phyloP scores from a whole-genome alignment of 2,888 invertebrate species.

The Caenorhabditis sp. region DNA sequence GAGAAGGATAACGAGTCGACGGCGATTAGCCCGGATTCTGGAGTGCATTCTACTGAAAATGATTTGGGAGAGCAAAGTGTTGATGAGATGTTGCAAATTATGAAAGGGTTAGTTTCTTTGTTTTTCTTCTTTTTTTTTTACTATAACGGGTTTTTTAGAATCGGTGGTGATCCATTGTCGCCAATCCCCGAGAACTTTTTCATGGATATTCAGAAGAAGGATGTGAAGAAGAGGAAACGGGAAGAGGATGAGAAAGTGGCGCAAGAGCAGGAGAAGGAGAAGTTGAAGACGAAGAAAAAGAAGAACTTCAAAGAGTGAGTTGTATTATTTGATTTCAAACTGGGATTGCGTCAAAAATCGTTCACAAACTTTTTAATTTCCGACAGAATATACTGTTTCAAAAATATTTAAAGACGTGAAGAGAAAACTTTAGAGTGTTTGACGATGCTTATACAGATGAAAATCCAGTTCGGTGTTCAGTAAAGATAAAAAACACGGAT shows the following conservation, averaged over 20 bases:
- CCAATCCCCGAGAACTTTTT: constrained; percentile 11
- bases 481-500: too few relatives aligned
- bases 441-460: too few relatives aligned
- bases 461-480: too few relatives aligned
- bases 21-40: constrained; percentile 39
- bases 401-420: too few relatives aligned
- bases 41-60: constrained; percentile 47
- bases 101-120: constrained; percentile 18
- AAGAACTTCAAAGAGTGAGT: not conserved
- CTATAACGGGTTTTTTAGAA: constrained; percentile 10
- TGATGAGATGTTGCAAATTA: constrained; percentile 31
- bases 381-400: too few relatives aligned
- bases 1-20: not conserved
- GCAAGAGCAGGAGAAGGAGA: constrained; percentile 1
- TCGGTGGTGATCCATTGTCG: constrained; percentile 19
- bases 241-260: not conserved
- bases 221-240: constrained; percentile 8
- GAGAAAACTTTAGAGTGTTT: too few relatives aligned
- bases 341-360: too few relatives aligned
- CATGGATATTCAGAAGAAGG: not conserved
- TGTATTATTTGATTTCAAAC: not conserved
- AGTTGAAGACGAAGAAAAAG: not conserved
- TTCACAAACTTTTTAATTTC: too few relatives aligned
- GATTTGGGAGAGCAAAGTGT: constrained; percentile 24
- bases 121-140: not conserved